Base-by-base conservation (phyloP, 2,113 vertebrate genomes). In the Larimichthys crocea region DNA sequence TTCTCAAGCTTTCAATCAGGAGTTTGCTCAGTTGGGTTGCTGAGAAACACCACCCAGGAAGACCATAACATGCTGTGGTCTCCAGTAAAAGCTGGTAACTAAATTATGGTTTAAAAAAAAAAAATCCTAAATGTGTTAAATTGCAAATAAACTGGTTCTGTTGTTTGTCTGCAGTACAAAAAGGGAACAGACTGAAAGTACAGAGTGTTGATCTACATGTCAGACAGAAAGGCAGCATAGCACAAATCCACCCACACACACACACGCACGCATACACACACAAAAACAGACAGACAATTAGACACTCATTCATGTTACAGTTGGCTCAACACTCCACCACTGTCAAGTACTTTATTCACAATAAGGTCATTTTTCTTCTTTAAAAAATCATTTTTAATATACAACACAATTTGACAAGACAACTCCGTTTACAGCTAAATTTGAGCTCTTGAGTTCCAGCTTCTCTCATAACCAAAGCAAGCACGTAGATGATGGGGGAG, bases 271-370 rank as follows among this genome's bases (percentile, higher is more conserved):
- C 62, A 48, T 63, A 84, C 65, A 84, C 64, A 82, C 24, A 88
- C 84, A 49, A 62, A 12, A 73, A 85, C 74, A 81, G 64, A 78
- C 68, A 82, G 55, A 89, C 84, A 83, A 77, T 67, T 78, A 83
- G 67, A 91, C 89, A 88, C 77, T 77, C 89, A 88, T 83, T 77
- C 89, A 76, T 78, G 82, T 92, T 92, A 88, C 78, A 90, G 90
- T 93, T 91, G 88, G 89, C 92, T 94, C 91, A 92, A 94, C 92
- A 92, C 89, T 92, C 90, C 85, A 86, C 84, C 93, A 94, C 84
- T 89, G 91, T 94, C 92, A 94, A 94, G 93, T 95, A 94, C 94
- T 95, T 95, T 95, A 95, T 95, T 95, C 93, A 94, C 93, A 95
- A 94, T 94, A 93, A 94, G 85, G 85, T 94, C 82, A 91, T 93